Base-by-base conservation (phyloP, 1,140 invertebrate genomes). In the Cherax quadricarinatus region DNA sequence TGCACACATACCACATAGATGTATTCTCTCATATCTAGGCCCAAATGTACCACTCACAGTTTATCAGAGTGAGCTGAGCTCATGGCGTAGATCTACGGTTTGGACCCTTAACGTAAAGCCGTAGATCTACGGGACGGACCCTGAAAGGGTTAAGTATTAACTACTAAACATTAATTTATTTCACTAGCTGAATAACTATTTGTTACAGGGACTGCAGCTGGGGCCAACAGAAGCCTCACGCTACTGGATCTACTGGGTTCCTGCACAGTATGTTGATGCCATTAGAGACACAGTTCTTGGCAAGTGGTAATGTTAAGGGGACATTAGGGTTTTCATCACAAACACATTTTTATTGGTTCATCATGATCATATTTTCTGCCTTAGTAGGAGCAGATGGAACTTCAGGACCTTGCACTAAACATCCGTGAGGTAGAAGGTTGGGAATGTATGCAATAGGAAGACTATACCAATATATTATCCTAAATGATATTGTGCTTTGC, bases 161-260 rank as follows among this genome's bases (percentile, higher is more conserved):
- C 30, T 2, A 41, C 30, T 41, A 41, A 41, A 41, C 30, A 60
- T 60, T 10, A 60, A 49, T 6, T 81, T 49, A 53, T 6, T 51
- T 0, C 24, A 49, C 30, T 41, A 41, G 30, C 30, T 41, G 30
- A 41, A 41, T 41, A 41, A 41, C 30, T 57, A 1, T 62, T 10
- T 90, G 94, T 95, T 95, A 16, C 94, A 98, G 97, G 97, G 96
- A 83, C 96, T 98, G 89, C 98, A 98, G 95, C 95, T 98, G 93
- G 98, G 98, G 49, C 96, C 98, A 18, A 98, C 98, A 12, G 98
- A 98, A 95, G 97, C 97, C 16, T 98, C 97, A 53, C 95, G 97
- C 93, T 98, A 98, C 95, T 99, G 98, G 98, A 96, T 99, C 82
- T 99, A 99, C 95, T 99, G 98, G 98, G 98, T 99, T 73, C 98